phyloP scores from a whole-genome alignment of 2,113 vertebrate genomes.

The Stomatorhinus ivindoensis region DNA sequence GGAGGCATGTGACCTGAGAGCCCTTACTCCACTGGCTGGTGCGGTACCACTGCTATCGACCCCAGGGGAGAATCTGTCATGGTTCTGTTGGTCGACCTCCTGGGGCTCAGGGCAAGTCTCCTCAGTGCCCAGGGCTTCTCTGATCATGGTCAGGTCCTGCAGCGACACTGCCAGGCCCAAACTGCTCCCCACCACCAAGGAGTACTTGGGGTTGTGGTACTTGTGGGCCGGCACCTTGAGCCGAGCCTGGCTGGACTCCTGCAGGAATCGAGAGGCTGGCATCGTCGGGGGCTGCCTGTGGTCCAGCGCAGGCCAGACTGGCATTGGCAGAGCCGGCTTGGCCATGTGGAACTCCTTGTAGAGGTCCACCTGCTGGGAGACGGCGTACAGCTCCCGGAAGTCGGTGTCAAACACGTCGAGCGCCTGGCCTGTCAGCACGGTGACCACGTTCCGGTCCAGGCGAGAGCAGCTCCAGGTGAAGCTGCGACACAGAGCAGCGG shows the following conservation, averaged over 20 bases:
- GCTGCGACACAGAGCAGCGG: slow-evolving; percentile 47
- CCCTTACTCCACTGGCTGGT: slow-evolving; percentile 14
- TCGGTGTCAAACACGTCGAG: slow-evolving; percentile 81
- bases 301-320: slow-evolving; percentile 37
- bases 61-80: slow-evolving; percentile 12
- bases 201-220: slow-evolving; percentile 89
- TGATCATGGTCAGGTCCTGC: slow-evolving; percentile 47
- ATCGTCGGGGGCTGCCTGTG: slow-evolving; percentile 37
- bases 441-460: slow-evolving; percentile 79
- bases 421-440: slow-evolving; percentile 79
- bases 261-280: slow-evolving; percentile 56
- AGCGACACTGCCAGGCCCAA: slow-evolving; percentile 47
- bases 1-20: slow-evolving; percentile 52
- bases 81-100: neutral
- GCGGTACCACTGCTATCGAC: slow-evolving; percentile 32
- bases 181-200: slow-evolving; percentile 71
- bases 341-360: slow-evolving; percentile 67
- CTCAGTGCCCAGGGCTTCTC: slow-evolving; percentile 16
- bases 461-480: slow-evolving; percentile 89
- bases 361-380: slow-evolving; percentile 79
- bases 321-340: slow-evolving; percentile 44
- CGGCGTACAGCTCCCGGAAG: slow-evolving; percentile 89
- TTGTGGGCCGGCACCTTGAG: slow-evolving; percentile 81
- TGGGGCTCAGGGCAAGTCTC: slow-evolving; percentile 22
- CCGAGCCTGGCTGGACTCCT: slow-evolving; percentile 37